Conservation (phyloP, 2,888 invertebrate species). For the Drosophila mayaguana region DNA sequence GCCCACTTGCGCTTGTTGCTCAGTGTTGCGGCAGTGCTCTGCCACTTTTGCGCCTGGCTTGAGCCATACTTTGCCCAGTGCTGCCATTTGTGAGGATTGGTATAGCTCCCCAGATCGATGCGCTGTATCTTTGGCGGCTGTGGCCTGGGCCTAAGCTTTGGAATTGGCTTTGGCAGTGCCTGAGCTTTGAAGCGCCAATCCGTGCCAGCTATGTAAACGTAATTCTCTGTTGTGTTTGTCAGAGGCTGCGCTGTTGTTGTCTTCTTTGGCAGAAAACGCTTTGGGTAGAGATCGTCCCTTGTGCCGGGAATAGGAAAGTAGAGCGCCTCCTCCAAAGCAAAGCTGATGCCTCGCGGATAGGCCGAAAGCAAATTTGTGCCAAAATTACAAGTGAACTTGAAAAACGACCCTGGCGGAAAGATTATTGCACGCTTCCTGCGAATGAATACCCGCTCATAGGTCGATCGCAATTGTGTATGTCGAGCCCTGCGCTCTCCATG, state of each 20-base stretch:
- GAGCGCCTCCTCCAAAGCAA: conserved; percentile 75
- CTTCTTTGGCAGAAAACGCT: conserved; percentile 64
- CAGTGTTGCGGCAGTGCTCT: conserved; percentile 1
- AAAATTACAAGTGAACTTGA: conserved; percentile 78
- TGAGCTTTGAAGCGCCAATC: conserved; percentile 76
- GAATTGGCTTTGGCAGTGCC: conserved; percentile 59
- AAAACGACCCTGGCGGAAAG: conserved; percentile 75
- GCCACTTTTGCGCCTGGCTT: conserved; percentile 47
- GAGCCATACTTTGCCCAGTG: conserved; percentile 63
- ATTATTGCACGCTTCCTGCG: conserved; percentile 78
- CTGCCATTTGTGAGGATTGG: conserved; percentile 67
- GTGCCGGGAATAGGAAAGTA: conserved; percentile 79
- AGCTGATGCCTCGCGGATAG: conserved; percentile 77
- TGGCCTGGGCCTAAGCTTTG: conserved; percentile 15
- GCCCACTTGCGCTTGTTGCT: conserved; percentile 48
- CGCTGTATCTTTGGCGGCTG: conserved; percentile 63
- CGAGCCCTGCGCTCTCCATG: neutral
- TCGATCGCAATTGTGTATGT: conserved; percentile 30
- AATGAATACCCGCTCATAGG: conserved; percentile 58
- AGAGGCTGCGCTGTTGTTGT: conserved; percentile 65
- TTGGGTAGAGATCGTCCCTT: conserved; percentile 79
- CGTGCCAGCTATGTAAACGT: conserved; percentile 79
- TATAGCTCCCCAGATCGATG: conserved; percentile 51
- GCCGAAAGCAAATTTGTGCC: conserved; percentile 72
- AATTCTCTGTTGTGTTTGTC: conserved; percentile 52